These are phyloP conservation scores for Rhorus exstirpatorius DNA, from an alignment of 2,888 invertebrate genomes.

Conservation along the genomic window DNA sequence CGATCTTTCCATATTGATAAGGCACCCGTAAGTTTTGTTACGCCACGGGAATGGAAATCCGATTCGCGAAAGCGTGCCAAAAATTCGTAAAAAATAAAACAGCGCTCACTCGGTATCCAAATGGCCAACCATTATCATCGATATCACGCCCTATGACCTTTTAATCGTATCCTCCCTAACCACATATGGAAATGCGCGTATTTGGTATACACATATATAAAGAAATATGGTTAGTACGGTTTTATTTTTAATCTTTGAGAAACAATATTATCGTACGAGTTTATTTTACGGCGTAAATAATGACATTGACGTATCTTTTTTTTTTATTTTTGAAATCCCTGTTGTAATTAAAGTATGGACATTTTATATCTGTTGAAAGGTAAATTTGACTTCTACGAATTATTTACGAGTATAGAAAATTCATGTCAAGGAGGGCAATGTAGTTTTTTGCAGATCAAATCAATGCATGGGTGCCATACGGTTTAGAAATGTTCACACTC, in stretches of 20 bases:
- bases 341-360: neutral
- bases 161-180: slow-evolving; percentile 11
- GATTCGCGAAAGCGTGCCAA: slow-evolving; percentile 49
- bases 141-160: slow-evolving; percentile 50
- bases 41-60: slow-evolving; percentile 49
- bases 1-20: slow-evolving; percentile 63
- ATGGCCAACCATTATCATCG: slow-evolving; percentile 50
- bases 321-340: neutral
- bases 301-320: neutral
- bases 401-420: too few species aligned
- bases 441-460: too few species aligned
- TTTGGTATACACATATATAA: neutral
- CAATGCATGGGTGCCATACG: too few species aligned
- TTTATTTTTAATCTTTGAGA: neutral
- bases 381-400: too few species aligned
- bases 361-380: too few species aligned
- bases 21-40: slow-evolving; percentile 55
- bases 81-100: slow-evolving; percentile 35
- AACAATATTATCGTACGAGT: neutral
- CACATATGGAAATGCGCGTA: neutral
- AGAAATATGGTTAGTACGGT: neutral
- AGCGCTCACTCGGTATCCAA: slow-evolving; percentile 55
- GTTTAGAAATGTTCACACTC: too few species aligned
- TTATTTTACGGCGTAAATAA: neutral
- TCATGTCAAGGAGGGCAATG: too few species aligned